Evolutionary conservation across 2,888 invertebrate genomes (phyloP), one percentile per base, ranked within the genome.

Genomic region (Gerris lacustris): DNA sequence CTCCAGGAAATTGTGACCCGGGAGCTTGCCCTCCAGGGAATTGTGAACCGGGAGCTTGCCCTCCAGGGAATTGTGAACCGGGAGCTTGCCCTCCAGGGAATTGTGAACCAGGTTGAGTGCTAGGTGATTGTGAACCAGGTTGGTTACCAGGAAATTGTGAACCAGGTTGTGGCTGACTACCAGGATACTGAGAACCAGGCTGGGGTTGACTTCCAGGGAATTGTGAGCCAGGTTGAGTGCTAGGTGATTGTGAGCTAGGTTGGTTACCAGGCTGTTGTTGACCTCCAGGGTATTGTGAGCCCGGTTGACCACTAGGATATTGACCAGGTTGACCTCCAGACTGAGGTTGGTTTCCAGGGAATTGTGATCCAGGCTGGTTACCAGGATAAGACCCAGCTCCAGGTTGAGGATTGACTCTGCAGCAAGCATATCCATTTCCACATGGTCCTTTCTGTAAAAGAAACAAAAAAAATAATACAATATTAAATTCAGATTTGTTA

Each of bases 201-300:
- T 67, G 43, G 9, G 67, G 70, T 31, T 17, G 55, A 55, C 15
- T 2, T 11, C 55, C 55, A 55, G 55, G 55, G 5, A 2, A 55
- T 15, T 55, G 55, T 55, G 55, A 4, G 1, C 55, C 55, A 62
- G 45, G 55, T 15, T 66, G 44, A 66, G 70, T 72, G 31, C 69
- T 72, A 71, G 64, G 44, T 44, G 74, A 75, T 45, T 74, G 74
- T 45, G 75, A 71, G 69, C 70, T 69, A 62, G 45, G 55, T 15
- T 66, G 44, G 67, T 71, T 73, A 31, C 69, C 72, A 71, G 64
- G 44, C 18, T 74, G 76, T 45, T 73, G 74, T 45, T 75, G 72
- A 70, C 70, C 69, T 17, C 69, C 69, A 67, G 67, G 70, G 6
- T 75, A 72, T 69, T 73, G 73, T 69, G 75, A 75, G n/a, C 45